A percentile compares a stretch with the other conserved stretches of the same genome.
phyloP scores from a whole-genome alignment of 2,888 invertebrate genomes.

The Drosophila atripex region DNA sequence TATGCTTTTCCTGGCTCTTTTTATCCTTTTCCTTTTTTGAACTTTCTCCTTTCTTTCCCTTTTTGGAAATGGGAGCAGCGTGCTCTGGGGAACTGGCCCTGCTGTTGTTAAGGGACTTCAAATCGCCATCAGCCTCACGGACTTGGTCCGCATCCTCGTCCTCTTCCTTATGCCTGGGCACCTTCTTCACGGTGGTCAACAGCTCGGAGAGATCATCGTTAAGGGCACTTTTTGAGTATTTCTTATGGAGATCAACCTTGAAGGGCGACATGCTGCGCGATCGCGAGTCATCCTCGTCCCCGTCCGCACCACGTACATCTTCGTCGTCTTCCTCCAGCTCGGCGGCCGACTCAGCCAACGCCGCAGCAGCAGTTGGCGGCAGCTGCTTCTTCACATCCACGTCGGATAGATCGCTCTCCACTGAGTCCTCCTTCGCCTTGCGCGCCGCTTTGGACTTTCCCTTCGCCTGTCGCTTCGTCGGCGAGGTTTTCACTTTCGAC shows the following conservation, averaged over 20 bases:
- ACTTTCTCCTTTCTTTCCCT: slow-evolving; percentile 38
- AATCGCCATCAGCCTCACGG: slow-evolving; percentile 62
- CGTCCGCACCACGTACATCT: slow-evolving; percentile 57
- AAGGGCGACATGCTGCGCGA: slow-evolving; percentile 83
- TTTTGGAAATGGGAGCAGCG: slow-evolving; percentile 33
- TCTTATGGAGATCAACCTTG: slow-evolving; percentile 83
- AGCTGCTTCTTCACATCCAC: slow-evolving; percentile 58
- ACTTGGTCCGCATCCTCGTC: slow-evolving; percentile 41
- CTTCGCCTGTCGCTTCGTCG: slow-evolving; percentile 57
- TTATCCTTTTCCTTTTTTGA: slow-evolving; percentile 42
- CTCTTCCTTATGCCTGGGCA: slow-evolving; percentile 61
- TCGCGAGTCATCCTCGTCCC: slow-evolving; percentile 72
- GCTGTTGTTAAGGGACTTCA: slow-evolving; percentile 79
- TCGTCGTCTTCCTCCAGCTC: slow-evolving; percentile 77
- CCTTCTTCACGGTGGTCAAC: slow-evolving; percentile 80
- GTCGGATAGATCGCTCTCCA: slow-evolving; percentile 53
- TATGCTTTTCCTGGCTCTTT: slow-evolving; percentile 28
- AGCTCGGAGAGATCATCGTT: slow-evolving; percentile 82
- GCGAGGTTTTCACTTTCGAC: slow-evolving; percentile 61
- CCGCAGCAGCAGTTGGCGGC: slow-evolving; percentile 79
- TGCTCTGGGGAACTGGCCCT: slow-evolving; percentile 56
- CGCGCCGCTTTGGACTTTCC: slow-evolving; percentile 48
- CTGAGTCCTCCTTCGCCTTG: slow-evolving; percentile 37
- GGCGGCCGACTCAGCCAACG: slow-evolving; percentile 76
- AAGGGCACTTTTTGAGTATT: slow-evolving; percentile 84